These are phyloP conservation scores for Deilephila elpenor DNA, from an alignment of 2,888 invertebrate genomes.

Conservation along the genomic window DNA sequence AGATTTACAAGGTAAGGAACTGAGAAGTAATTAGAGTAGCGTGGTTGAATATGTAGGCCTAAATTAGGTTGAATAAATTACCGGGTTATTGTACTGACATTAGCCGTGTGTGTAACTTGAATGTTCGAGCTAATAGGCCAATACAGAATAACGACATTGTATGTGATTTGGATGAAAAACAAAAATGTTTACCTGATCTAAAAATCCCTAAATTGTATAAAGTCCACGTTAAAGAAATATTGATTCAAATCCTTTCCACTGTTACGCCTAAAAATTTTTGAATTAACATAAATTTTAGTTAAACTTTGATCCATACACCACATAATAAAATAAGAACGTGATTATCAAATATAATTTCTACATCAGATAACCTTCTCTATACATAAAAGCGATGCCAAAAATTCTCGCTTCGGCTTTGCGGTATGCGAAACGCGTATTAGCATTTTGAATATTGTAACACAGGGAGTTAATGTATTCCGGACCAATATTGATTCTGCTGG, in stretches of 20 bases:
- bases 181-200: no score
- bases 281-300: no score
- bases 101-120: not conserved
- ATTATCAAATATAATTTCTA: not conserved
- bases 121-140: no score
- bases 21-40: not conserved
- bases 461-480: not conserved
- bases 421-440: not conserved
- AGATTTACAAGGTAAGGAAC: not conserved
- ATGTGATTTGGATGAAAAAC: no score
- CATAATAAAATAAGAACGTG: no score
- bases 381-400: not conserved
- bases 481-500: not conserved
- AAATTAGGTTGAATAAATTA: not conserved
- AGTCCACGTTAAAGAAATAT: no score
- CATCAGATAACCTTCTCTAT: not conserved
- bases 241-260: no score
- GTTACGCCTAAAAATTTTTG: no score
- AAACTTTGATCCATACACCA: not conserved
- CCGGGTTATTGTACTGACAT: not conserved
- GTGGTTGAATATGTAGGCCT: not conserved
- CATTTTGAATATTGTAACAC: slow-evolving; percentile 8
- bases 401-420: not conserved
- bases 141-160: no score
- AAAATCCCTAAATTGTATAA: no score